Evolutionary conservation across 2,888 invertebrate genomes (phyloP), one percentile per base, ranked within the genome.

Genomic region (Kuschelorhynchus macadamiae): DNA sequence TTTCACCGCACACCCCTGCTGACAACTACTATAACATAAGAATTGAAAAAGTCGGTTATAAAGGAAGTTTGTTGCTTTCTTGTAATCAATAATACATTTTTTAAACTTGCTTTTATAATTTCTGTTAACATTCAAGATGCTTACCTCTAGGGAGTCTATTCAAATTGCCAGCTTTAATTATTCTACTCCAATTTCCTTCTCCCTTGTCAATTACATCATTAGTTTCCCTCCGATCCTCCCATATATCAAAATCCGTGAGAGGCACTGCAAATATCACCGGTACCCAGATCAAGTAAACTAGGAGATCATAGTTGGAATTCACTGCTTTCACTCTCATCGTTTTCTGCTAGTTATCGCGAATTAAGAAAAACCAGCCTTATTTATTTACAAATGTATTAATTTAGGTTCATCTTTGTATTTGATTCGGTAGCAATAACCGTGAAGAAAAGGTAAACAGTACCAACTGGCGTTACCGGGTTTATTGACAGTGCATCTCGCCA

Each of bases 131-230:
- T n/a, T n/a, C n/a, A n/a, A n/a, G n/a, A n/a, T n/a, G n/a, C 74
- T 68, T 65, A 77, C 79, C 79, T 75, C 77, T 75, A n/a, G 79
- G 72, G 21, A 76, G 57, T 67, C 77, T 70, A 12, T 72, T 64
- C 18, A 67, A 18, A 59, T 64, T 47, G 4, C 46, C 30, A 55
- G 25, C 18, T 17, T 42, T 57, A 7, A 42, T 3, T 14, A 55
- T 12, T 62, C 63, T 5, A 30, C 42, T 32, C 30, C 16, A 16
- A 33, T 18, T 32, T 41, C 55, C 16, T 14, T 20, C 53, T 42
- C 42, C 18, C 18, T 33, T 33, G 25, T 25, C 25, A 25, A 25
- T 36, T 17, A 57, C 42, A n/a, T 32, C 49, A 9, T 61, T 59
- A 16, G 36, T 30, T 9, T 61, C 53, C 21, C 16, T 50, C 7